Conservation (phyloP, 2,888 invertebrate genomes). For the Anticlea derivata region DNA sequence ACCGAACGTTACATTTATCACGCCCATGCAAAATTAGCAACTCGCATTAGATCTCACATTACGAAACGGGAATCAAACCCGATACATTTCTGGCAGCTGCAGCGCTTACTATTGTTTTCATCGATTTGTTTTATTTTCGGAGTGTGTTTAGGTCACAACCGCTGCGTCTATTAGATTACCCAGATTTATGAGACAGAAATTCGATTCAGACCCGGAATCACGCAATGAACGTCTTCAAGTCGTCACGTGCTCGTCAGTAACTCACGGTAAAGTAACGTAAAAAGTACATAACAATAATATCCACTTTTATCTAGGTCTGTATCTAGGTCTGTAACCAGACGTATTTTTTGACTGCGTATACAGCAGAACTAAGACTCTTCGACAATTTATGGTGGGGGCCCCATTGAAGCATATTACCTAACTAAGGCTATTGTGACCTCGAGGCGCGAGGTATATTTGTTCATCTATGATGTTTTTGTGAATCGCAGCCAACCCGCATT, state of each 20-base stretch:
- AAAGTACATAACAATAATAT: neutral
- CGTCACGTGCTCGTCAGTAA: slow-evolving; percentile 2
- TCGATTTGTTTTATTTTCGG: slow-evolving; percentile 48
- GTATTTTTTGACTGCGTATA: too few relatives aligned
- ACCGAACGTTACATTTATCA: slow-evolving; percentile 1
- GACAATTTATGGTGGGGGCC: too few relatives aligned
- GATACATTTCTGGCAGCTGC: slow-evolving; percentile 69
- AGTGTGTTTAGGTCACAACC: slow-evolving; percentile 31
- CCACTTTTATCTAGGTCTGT: too few relatives aligned
- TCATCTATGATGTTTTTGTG: too few relatives aligned
- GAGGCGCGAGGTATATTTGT: too few relatives aligned
- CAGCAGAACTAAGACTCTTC: too few relatives aligned
- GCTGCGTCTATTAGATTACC: slow-evolving; percentile 15
- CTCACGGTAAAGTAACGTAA: neutral
- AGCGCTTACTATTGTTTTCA: slow-evolving; percentile 67
- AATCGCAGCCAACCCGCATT: neutral
- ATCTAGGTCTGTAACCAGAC: too few relatives aligned
- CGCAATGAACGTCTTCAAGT: slow-evolving; percentile 4
- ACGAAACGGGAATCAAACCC: slow-evolving; percentile 43
- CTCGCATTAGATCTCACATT: slow-evolving; percentile 29
- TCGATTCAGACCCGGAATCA: slow-evolving; percentile 13
- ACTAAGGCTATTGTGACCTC: too few relatives aligned
- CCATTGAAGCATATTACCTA: too few relatives aligned
- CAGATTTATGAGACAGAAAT: slow-evolving; percentile 22
- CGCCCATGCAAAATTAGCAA: slow-evolving; percentile 26